Evolutionary conservation across 2,113 vertebrate species (phyloP).

Genomic region (Donacobius atricapilla): DNA sequence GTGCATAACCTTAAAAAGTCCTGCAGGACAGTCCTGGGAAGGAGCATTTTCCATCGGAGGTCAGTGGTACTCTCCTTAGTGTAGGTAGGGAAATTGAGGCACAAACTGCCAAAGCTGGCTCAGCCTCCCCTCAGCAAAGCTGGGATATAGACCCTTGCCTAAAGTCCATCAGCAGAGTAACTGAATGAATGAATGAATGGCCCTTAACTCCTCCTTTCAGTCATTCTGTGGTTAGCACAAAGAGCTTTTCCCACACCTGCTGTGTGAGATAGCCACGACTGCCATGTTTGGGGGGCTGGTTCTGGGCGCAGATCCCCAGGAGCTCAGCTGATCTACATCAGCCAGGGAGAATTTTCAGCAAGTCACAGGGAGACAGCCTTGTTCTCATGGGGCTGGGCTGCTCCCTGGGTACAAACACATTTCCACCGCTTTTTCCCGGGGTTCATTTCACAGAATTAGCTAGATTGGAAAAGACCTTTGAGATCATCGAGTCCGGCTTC

Average conservation of each 20-base stretch:
- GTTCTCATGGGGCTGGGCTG: background rate
- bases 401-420: background rate
- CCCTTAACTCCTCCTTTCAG: constrained; percentile 5
- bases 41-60: background rate
- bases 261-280: background rate
- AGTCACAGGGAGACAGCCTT: background rate
- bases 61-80: background rate
- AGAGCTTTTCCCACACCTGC: background rate
- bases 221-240: constrained; percentile 34
- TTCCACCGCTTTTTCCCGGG: background rate
- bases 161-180: background rate
- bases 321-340: background rate
- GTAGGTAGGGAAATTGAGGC: background rate
- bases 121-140: background rate
- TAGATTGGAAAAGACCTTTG: background rate
- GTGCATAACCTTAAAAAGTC: background rate
- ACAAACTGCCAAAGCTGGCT: background rate
- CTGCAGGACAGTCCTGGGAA: background rate
- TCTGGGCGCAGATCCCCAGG: background rate
- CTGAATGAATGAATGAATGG: background rate
- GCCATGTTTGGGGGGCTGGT: background rate
- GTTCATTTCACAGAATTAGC: background rate
- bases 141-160: background rate
- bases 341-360: background rate
- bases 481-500: background rate